A percentile compares a stretch with the other conserved stretches of the same genome.
Evolutionary conservation across 2,113 vertebrate genomes (phyloP).

Genomic region (Aldabrachelys gigantea): DNA sequence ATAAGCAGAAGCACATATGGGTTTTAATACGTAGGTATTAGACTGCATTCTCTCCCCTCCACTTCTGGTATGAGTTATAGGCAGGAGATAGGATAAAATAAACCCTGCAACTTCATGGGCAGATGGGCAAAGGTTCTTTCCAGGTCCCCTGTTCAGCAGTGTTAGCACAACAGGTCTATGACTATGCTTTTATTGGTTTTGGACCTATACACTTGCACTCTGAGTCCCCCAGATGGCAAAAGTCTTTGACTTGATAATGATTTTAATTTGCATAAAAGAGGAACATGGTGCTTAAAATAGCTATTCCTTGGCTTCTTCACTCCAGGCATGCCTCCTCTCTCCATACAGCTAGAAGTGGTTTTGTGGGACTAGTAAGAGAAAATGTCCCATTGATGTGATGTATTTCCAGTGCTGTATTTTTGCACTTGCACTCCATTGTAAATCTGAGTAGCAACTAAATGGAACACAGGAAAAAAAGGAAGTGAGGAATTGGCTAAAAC

Average conservation of each 20-base stretch:
- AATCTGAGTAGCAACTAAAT: background rate
- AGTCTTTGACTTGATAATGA: accelerated
- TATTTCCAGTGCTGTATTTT: background rate
- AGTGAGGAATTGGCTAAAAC: background rate
- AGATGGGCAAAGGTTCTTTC: background rate
- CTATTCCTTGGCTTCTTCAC: accelerated
- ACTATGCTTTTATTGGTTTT: background rate
- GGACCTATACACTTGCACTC: background rate
- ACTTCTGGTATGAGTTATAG: background rate
- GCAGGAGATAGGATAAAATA: background rate
- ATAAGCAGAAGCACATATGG: background rate
- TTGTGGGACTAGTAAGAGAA: background rate
- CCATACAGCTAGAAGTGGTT: background rate
- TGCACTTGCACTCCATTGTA: background rate
- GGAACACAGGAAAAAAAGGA: background rate
- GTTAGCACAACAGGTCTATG: background rate
- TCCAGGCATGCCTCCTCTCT: accelerated
- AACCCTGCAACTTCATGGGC: background rate
- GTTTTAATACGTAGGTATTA: background rate
- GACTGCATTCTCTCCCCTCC: background rate
- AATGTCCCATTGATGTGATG: background rate
- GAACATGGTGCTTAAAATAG: background rate
- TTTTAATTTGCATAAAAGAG: background rate
- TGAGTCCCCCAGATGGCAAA: background rate
- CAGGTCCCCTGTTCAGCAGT: background rate